phyloP scores from a whole-genome alignment of 1,140 invertebrate genomes.

The Drosophila serrata region DNA sequence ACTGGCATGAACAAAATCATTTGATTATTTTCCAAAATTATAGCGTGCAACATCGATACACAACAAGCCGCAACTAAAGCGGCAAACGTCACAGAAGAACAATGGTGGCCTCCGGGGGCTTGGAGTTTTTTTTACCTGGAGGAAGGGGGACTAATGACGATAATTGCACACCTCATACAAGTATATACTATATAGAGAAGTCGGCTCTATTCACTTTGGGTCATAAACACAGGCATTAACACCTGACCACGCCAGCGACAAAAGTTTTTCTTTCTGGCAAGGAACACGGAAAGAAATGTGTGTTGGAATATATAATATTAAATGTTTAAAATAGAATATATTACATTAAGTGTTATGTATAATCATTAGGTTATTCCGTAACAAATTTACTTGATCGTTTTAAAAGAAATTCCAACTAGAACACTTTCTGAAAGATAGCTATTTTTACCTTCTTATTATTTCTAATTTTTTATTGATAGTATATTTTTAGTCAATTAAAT shows the following conservation, averaged over 20 bases:
- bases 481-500: too few species aligned
- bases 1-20: constrained; percentile 82
- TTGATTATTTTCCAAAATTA: constrained; percentile 73
- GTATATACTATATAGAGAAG: constrained; percentile 15
- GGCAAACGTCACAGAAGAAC: constrained; percentile 50
- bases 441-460: too few species aligned
- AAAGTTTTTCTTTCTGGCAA: constrained; percentile 30
- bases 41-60: constrained; percentile 80
- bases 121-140: neutral
- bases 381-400: too few species aligned
- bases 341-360: too few species aligned
- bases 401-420: too few species aligned
- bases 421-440: too few species aligned
- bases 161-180: constrained; percentile 69
- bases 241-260: constrained; percentile 65
- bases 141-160: constrained; percentile 67
- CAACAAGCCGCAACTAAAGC: constrained; percentile 84
- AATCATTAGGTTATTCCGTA: too few species aligned
- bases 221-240: constrained; percentile 83
- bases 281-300: neutral
- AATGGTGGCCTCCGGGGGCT: constrained; percentile 24
- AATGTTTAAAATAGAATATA: too few species aligned
- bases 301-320: neutral
- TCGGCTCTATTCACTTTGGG: constrained; percentile 61
- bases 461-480: too few species aligned